These are phyloP conservation scores for Trinectes maculatus DNA, from an alignment of 2,113 vertebrate genomes.

Conservation along the genomic window DNA sequence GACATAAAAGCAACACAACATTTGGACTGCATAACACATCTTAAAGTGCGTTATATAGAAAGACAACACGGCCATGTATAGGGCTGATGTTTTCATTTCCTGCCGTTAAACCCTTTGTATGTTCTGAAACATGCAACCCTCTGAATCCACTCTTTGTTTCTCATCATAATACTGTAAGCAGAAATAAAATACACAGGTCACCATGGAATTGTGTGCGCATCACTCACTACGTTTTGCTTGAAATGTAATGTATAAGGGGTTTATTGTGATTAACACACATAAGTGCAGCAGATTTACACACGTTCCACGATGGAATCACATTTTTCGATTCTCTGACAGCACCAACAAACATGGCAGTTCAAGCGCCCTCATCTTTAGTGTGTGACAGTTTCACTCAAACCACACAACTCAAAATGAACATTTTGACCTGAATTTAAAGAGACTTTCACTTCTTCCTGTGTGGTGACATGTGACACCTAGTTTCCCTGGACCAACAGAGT, in stretches of 20 bases:
- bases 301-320: too few relatives aligned
- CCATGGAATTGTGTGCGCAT: too few relatives aligned
- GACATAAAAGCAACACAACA: too few relatives aligned
- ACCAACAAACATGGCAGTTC: background rate
- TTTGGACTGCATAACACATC: constrained; percentile 18
- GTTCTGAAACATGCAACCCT: background rate
- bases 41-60: background rate
- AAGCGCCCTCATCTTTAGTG: background rate
- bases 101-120: background rate
- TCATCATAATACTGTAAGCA: background rate
- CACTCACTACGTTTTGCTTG: too few relatives aligned
- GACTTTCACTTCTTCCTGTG: constrained; percentile 36
- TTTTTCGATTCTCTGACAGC: background rate
- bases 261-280: too few relatives aligned
- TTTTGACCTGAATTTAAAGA: constrained; percentile 17
- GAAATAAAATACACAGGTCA: too few relatives aligned
- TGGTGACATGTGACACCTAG: background rate
- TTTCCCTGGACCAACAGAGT: background rate
- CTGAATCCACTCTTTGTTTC: background rate
- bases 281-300: too few relatives aligned
- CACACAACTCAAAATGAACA: constrained; percentile 3
- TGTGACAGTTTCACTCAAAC: background rate
- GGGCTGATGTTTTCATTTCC: constrained; percentile 1
- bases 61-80: background rate
- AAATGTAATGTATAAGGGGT: too few relatives aligned